A percentile compares a stretch with the other conserved stretches of the same genome.
Conservation (phyloP, 2,113 vertebrate genomes). For the Hiodon alosoides region DNA sequence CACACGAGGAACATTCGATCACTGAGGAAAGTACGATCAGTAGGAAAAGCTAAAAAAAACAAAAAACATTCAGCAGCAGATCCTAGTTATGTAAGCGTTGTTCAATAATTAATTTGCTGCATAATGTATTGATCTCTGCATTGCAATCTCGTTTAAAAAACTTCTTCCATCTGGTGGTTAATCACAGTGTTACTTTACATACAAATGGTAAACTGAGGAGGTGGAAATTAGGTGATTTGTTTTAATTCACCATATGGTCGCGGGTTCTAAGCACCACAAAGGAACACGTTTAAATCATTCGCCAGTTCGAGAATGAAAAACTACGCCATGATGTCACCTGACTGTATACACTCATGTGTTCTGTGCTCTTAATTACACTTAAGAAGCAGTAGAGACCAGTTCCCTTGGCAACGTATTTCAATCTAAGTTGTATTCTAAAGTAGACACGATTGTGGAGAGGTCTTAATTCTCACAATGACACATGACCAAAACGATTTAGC, state of each 20-base stretch:
- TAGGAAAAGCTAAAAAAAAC: no score
- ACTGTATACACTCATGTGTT: background rate
- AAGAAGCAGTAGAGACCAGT: slow-evolving; percentile 11
- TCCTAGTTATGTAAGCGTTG: background rate
- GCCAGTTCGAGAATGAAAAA: slow-evolving; percentile 19
- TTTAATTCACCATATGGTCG: slow-evolving; percentile 48
- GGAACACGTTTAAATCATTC: slow-evolving; percentile 12
- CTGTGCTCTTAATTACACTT: slow-evolving; percentile 10
- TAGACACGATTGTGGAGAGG: background rate
- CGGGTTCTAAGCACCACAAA: background rate
- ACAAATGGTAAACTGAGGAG: slow-evolving; percentile 47
- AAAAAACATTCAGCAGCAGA: no score
- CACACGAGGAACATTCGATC: no score
- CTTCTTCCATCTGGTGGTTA: slow-evolving; percentile 47
- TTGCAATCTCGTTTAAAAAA: slow-evolving; percentile 20
- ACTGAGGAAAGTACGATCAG: no score
- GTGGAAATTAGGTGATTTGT: slow-evolving; percentile 46
- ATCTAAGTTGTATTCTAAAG: slow-evolving; percentile 5
- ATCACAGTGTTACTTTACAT: slow-evolving; percentile 43
- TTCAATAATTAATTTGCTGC: slow-evolving; percentile 5
- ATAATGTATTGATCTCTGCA: no score
- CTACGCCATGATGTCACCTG: slow-evolving; percentile 25
- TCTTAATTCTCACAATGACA: no score
- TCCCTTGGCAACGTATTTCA: slow-evolving; percentile 23
- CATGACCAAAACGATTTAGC: background rate